Evolutionary conservation across 2,888 invertebrate genomes (phyloP), one percentile per base, ranked within the genome.

Genomic region (Xanthorhoe designata): DNA sequence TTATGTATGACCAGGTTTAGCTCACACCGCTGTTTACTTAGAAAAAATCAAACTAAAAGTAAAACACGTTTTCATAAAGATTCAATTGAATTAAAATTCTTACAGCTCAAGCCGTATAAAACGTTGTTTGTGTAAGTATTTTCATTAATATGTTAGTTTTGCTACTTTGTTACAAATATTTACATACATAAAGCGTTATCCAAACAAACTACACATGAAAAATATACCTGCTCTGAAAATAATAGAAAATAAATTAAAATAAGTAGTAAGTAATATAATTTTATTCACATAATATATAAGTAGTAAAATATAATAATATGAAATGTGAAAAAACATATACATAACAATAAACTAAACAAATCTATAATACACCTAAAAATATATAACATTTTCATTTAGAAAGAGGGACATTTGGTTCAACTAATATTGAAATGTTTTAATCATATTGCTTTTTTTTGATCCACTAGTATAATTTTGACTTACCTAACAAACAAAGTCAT

Each of bases 151-250:
- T 15, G 32, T 65, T 65, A 65, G 50, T 64, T n/a, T 42, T 29
- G 32, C 51, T 59, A 62, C 50, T 32, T 69, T 62, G 65, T 68
- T 68, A 53, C 66, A 65, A 38, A 64, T 71, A 71, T 70, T 69
- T 66, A 75, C 65, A 74, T 64, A 69, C 64, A 58, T 52, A 74
- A 73, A 72, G 73, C 53, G 57, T 62, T 53, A 63, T 62, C 59
- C 72, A 73, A 65, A 75, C 61, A 74, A 72, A 63, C 69, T 54
- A 64, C 61, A 72, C 63, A 61, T 67, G 62, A 54, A 35, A 59
- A 66, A 70, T 64, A 73, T 74, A 79, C 57, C 71, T 68, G 59
- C 52, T 57, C 74, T 74, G 74, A 67, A 74, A 73, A 61, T 54
- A 64, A 61, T 42, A 68, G 53, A 52, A 64, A 67, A 65, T 8